Conservation (phyloP, 1,140 invertebrate genomes). For the Drosophila tropicalis region DNA sequence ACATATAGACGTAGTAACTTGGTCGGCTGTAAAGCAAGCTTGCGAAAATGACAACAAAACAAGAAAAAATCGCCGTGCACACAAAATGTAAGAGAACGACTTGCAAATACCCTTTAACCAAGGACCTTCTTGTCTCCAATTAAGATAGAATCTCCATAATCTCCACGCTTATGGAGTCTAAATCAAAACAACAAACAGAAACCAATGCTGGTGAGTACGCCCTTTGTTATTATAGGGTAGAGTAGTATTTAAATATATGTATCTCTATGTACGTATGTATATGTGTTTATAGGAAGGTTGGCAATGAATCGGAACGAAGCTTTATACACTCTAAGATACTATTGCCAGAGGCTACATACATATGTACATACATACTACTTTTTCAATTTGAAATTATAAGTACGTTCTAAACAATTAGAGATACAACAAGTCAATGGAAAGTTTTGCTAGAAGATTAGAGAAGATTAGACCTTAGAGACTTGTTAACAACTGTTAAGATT, state of each 20-base stretch:
- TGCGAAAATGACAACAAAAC: conserved; percentile 66
- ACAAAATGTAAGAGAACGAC: not conserved
- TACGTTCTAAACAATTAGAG: conserved; percentile 12
- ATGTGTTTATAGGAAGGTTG: not conserved
- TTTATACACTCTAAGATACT: conserved; percentile 6
- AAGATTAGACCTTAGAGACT: not conserved
- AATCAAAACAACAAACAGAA: not conserved
- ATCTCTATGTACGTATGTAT: too few relatives aligned
- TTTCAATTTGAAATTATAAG: conserved; percentile 3
- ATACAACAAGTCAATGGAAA: conserved; percentile 8
- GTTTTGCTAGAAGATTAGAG: not conserved
- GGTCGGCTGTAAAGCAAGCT: conserved; percentile 51
- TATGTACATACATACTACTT: not conserved
- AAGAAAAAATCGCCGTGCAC: conserved; percentile 2
- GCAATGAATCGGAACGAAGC: conserved; percentile 17
- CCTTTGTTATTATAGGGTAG: not conserved
- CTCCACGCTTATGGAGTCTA: too few relatives aligned
- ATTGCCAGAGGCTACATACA: not conserved
- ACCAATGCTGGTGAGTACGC: not conserved
- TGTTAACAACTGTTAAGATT: too few relatives aligned
- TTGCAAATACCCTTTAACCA: not conserved
- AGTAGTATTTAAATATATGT: not conserved
- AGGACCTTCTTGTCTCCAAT: not conserved
- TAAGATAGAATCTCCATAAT: too few relatives aligned
- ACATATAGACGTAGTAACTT: conserved; percentile 4